A percentile compares a stretch with the other conserved stretches of the same genome.
phyloP scores from a whole-genome alignment of 2,113 vertebrate species.

The Excalfactoria chinensis region DNA sequence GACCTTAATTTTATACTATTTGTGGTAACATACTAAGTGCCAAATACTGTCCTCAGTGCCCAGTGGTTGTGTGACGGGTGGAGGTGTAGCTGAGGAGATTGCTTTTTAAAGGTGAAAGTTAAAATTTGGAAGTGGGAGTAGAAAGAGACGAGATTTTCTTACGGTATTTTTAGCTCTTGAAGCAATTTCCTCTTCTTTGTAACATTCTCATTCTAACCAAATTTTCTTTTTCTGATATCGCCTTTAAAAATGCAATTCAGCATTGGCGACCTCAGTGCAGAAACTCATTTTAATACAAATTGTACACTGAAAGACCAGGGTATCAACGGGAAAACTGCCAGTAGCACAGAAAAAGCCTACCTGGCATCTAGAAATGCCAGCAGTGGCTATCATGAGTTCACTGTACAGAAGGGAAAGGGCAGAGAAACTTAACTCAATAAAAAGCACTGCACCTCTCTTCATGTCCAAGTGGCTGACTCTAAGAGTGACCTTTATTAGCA shows the following conservation, averaged over 20 bases:
- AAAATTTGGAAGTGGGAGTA: not conserved
- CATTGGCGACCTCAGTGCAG: not conserved
- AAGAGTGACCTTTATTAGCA: not conserved
- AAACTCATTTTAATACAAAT: conserved; percentile 18
- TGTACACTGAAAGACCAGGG: not conserved
- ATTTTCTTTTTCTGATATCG: not conserved
- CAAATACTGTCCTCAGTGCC: not conserved
- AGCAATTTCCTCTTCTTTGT: not conserved
- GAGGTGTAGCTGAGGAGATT: not conserved
- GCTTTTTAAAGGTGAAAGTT: not conserved
- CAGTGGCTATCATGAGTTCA: not conserved
- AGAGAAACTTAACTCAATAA: not conserved
- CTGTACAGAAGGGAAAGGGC: not conserved
- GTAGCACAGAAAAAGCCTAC: not conserved
- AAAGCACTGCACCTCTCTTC: not conserved
- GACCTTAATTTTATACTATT: not conserved
- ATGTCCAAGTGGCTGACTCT: not conserved
- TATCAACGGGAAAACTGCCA: not conserved
- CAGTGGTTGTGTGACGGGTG: not conserved
- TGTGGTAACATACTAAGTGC: not conserved
- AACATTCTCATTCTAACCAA: not conserved
- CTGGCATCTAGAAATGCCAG: not conserved
- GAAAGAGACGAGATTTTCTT: not conserved
- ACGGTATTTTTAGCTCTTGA: not conserved
- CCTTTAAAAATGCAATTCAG: not conserved